phyloP scores from a whole-genome alignment of 2,797 vertebrate species.

The Prunella strophiata region DNA sequence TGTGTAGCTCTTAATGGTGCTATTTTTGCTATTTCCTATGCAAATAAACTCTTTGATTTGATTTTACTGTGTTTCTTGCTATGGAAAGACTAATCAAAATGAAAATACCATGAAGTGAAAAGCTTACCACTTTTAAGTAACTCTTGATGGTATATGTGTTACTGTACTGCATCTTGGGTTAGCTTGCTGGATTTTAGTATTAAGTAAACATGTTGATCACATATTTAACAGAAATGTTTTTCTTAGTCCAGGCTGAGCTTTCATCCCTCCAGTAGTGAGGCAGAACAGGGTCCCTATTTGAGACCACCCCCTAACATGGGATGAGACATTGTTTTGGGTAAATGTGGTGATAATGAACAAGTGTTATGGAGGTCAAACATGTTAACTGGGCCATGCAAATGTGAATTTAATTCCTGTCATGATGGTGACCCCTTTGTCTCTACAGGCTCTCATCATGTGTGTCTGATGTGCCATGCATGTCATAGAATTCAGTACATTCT shows the following conservation, averaged over 20 bases:
- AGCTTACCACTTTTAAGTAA: background rate
- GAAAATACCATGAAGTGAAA: background rate
- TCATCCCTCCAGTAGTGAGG: background rate
- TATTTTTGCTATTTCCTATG: slow-evolving; percentile 41
- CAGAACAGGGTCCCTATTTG: background rate
- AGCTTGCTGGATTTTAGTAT: background rate
- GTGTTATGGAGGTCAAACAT: background rate
- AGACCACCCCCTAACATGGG: background rate
- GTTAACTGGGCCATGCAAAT: background rate
- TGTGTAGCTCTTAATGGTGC: slow-evolving; percentile 27
- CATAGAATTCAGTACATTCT: background rate
- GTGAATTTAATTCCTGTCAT: background rate
- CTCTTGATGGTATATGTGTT: background rate
- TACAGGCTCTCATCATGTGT: background rate
- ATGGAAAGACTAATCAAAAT: slow-evolving; percentile 3
- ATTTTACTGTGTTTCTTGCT: slow-evolving; percentile 32
- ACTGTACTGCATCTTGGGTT: background rate
- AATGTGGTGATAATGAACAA: background rate
- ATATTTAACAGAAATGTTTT: background rate
- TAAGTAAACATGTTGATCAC: background rate
- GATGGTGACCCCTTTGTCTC: background rate
- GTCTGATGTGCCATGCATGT: background rate
- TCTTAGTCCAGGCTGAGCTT: background rate
- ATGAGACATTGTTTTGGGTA: background rate
- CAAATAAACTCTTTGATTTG: slow-evolving; percentile 59